Conservation (phyloP, 2,888 invertebrate genomes). For the Cheilosia urbana region DNA sequence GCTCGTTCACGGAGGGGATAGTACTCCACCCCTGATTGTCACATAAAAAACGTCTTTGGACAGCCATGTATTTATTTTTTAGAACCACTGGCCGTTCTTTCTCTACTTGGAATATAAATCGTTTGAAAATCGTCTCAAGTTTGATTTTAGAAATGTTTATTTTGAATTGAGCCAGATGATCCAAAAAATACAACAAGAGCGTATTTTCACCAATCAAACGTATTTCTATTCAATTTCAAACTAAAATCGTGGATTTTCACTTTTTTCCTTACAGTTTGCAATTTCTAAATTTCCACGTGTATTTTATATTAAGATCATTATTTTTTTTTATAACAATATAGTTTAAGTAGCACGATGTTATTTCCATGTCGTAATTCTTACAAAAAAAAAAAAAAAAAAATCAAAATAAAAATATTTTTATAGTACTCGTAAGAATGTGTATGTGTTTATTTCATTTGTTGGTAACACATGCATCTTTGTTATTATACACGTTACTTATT, state of each 20-base stretch:
- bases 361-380: slow-evolving; percentile 15
- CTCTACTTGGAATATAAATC: not conserved
- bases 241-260: too few species aligned
- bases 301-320: not conserved
- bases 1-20: too few species aligned
- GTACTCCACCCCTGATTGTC: too few species aligned
- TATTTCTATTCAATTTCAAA: too few species aligned
- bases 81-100: too few species aligned
- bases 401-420: slow-evolving; percentile 16
- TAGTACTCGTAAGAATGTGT: slow-evolving; percentile 7
- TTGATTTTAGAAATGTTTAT: not conserved
- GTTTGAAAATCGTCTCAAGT: not conserved
- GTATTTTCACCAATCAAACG: too few species aligned
- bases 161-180: not conserved
- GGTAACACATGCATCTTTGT: not conserved
- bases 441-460: slow-evolving; percentile 5
- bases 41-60: too few species aligned
- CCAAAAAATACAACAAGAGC: too few species aligned
- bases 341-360: slow-evolving; percentile 4
- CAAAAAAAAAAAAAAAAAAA: not conserved
- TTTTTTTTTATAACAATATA: slow-evolving; percentile 12
- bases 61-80: too few species aligned
- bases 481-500: slow-evolving; percentile 24
- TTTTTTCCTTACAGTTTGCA: not conserved
- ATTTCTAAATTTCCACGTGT: slow-evolving; percentile 11